Evolutionary conservation across 2,797 vertebrate species (phyloP), one percentile per base, ranked within the genome.

Genomic region (Psittacula echo): DNA sequence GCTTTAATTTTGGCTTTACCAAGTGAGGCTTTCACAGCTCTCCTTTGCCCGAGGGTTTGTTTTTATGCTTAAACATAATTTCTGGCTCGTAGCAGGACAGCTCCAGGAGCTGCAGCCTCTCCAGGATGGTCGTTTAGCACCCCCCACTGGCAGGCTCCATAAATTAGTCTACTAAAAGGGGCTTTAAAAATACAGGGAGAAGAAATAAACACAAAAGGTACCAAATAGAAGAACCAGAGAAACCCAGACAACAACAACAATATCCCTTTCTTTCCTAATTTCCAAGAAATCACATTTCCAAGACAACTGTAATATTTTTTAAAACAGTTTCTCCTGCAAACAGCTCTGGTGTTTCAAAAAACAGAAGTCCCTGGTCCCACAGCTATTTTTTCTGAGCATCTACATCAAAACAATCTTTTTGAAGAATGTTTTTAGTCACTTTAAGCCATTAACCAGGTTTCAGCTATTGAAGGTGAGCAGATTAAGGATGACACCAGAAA

Each of bases 71-170:
- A 71, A 88, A 54, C 21, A 15, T 50, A 53, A 74, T 85, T 91
- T 81, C 41, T 41, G 41, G 60, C 86, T 94, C 32, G 5, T 34
- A 89, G 45, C 11, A 64, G 50, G 68, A 72, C 7, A 37, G 37
- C 78, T 84, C 34, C 34, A 30, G 62, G 42, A 91, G 71, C 37
- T 45, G 34, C 75, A 90, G 68, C 18, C n/a, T 77, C 73, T 76
- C 67, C 41, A 72, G 48, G 51, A 20, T 39, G 51, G 88, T 92
- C 82, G 70, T 7, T 27, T 48, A 96, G 95, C 95, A 94, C 81
- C 96, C 62, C 96, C 96, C 86, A 62, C 96, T 93, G 96, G 97
- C 54, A 39, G 85, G 24, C 27, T 83, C 64, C 37, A 51, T 68
- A 72, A 92, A 91, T 54, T 17, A 39, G 42, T 37, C 10, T 24